Base-by-base conservation (phyloP, 2,113 vertebrate species). In the Hiodon tergisus region DNA sequence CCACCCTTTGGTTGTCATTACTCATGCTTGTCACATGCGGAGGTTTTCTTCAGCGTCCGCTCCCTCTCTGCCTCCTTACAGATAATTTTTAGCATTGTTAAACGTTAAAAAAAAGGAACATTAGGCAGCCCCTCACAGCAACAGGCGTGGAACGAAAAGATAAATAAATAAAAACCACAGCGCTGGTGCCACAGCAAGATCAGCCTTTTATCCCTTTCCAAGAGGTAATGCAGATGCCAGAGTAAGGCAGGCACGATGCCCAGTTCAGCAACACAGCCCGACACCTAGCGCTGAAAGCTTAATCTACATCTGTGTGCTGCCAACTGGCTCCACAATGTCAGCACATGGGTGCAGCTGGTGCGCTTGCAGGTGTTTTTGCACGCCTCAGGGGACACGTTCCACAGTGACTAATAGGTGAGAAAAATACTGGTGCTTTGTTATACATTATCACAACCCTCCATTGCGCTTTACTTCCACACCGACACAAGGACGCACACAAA, bases 21-120 rank as follows among this genome's bases (percentile, higher is more conserved):
- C 66, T 74, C 72, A 74, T 70, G 48, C 57, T 55, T 63, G 14
- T 72, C 53, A 57, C 61, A 14, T 61, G 74, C 70, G 61, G 17
- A 69, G 50, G 55, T 71, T 67, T 68, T 73, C 54, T 65, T 47
- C 6, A 17, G 17, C 31, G 8, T 11, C 31, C 14, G 14, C 70
- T 16, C 48, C 16, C 59, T 48, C 14, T n/a, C 59, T 7, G 10
- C n/a, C 55, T 50, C 16, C 46, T 54, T 48, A 46, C 50, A 52
- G 50, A 63, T 6, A 4, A 50, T 17, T 67, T 47, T 16, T 59
- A 68, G 57, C 59, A 57, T 13, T 60, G 55, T n/a, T 47, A 31
- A 71, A 59, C 46, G 31, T 16, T 55, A 16, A 10, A 69, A 31
- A 31, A 31, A 10, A 71, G 31, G 5, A 71, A 10, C 53, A 70